Evolutionary conservation across 1,140 invertebrate genomes (phyloP).

Genomic region (Chelonus insularis): DNA sequence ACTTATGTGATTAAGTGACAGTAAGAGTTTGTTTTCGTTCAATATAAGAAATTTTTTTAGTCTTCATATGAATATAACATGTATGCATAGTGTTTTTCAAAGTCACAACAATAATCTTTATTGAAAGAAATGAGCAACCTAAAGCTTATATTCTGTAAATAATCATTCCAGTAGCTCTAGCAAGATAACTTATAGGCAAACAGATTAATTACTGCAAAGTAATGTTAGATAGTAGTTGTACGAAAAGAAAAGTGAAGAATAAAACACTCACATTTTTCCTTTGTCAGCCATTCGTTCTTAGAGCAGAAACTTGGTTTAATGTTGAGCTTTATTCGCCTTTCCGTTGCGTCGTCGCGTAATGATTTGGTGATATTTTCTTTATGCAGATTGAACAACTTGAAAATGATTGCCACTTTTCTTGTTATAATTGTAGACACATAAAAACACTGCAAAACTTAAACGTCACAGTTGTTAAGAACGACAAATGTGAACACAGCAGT

Average conservation of each 20-base stretch:
- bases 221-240: no score
- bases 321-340: not conserved
- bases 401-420: not conserved
- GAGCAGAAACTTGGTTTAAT: not conserved
- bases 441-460: conserved; percentile 7
- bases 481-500: not conserved
- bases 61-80: no score
- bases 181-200: no score
- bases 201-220: no score
- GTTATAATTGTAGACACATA: not conserved
- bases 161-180: no score
- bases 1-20: no score
- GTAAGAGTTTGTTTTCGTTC: no score
- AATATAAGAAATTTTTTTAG: no score
- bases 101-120: no score
- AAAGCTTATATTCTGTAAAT: no score
- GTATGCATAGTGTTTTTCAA: no score
- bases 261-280: conserved; percentile 21
- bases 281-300: conserved; percentile 14
- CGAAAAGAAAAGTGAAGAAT: not conserved
- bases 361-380: not conserved
- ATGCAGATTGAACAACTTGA: not conserved
- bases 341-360: conserved; percentile 1
- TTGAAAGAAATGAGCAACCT: no score
- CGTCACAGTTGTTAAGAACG: not conserved